phyloP scores from a whole-genome alignment of 1,140 invertebrate species.

The Nasonia giraulti region DNA sequence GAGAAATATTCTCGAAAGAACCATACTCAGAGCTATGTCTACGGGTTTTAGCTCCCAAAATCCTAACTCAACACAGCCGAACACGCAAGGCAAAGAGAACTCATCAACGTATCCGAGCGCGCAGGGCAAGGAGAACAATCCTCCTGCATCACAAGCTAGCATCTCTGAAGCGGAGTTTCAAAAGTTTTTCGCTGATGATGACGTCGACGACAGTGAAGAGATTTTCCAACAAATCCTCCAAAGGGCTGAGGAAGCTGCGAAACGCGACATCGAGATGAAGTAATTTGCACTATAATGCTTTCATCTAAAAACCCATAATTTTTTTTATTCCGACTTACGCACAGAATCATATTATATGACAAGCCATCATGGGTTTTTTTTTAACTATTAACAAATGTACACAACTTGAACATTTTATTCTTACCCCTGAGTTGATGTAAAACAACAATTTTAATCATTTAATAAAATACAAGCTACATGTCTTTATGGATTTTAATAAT shows the following conservation, averaged over 20 bases:
- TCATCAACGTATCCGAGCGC: background rate
- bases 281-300: slow-evolving; percentile 27
- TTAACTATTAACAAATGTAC: background rate
- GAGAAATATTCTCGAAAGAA: slow-evolving; percentile 24
- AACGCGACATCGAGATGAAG: slow-evolving; percentile 22
- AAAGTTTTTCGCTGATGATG: background rate
- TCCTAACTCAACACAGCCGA: background rate
- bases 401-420: background rate
- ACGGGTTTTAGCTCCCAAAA: background rate
- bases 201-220: slow-evolving; percentile 38
- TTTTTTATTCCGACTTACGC: background rate
- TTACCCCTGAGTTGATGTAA: background rate
- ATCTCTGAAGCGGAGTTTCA: background rate
- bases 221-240: slow-evolving; percentile 34
- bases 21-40: background rate
- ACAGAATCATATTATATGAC: too few species aligned
- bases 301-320: background rate
- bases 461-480: background rate
- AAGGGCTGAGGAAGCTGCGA: slow-evolving; percentile 22
- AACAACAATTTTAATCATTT: slow-evolving; percentile 26
- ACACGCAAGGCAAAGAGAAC: background rate
- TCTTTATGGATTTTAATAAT: slow-evolving; percentile 18
- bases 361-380: too few species aligned
- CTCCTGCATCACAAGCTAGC: background rate
- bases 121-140: background rate